Base-by-base conservation (phyloP, 2,113 vertebrate species). In the Solenodon paradoxus region DNA sequence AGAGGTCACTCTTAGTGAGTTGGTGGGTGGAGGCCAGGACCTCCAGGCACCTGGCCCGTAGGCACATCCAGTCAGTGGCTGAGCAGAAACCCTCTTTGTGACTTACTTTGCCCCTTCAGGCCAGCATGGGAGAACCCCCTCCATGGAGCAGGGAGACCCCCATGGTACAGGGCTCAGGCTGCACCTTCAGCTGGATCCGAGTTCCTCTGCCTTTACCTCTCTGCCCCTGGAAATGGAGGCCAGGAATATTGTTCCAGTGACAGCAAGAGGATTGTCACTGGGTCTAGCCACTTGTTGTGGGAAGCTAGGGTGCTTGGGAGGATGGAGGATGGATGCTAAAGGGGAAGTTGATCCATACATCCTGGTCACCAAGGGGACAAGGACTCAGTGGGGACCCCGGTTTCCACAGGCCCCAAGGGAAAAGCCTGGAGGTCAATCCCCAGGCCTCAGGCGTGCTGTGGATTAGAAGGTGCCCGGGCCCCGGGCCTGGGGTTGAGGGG, bases 251-350 rank as follows among this genome's bases (percentile, higher is more conserved):
- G 26, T 1, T 53, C 66, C 11, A 6, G 20, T 0, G 0, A 63
- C 4, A 42, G 20, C 3, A 45, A 66, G 47, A 74, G 35, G 28
- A 9, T 45, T 10, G 0, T 30, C 15, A n/a, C 9, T 7, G 2
- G 7, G 42, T 30, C 61, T 40, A 5, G 2, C 32, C 24, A 3
- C 28, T 30, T 9, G 0, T 20, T 45, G 17, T 3, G 4, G 32
- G 30, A 20, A 12, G 30, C n/a, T 3, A 22, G 0, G 20, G 47
- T 30, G 45, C 15, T 59, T 42, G 19, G 28, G 22, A 11, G n/a
- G 45, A 49, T 1, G 0, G 3, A 16, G 22, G 22, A 17, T 3
- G 2, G 10, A 19, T 0, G 0, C 2, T 19, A 7, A 5, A 16
- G 28, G 19, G 26, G 35, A 45, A n/a, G 7, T 0, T 1, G 10